A percentile compares a stretch with the other conserved stretches of the same genome.
Conservation (phyloP, 2,888 invertebrate species). For the Cataglyphis altisquamis region DNA sequence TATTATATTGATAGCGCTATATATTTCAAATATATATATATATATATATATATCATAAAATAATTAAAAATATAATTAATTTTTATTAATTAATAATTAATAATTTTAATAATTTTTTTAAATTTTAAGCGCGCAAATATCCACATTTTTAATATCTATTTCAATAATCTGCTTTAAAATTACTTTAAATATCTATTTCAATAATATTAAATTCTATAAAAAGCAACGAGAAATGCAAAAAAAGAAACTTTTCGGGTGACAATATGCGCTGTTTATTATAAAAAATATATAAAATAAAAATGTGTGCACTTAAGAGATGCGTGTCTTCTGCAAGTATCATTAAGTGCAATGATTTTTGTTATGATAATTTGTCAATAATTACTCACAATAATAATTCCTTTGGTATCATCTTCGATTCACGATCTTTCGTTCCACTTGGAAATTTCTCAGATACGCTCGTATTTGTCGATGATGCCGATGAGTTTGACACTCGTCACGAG, state of each 20-base stretch:
- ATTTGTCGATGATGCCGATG: conserved; percentile 43
- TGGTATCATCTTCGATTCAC: conserved; percentile 13
- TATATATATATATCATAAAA: too few relatives aligned
- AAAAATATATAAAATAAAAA: background rate
- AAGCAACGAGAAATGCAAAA: background rate
- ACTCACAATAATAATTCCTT: conserved; percentile 26
- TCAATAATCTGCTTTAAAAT: background rate
- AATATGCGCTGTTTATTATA: background rate
- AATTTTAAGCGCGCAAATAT: background rate
- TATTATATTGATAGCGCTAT: background rate
- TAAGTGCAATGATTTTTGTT: background rate
- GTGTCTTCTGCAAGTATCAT: background rate
- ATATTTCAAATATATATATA: background rate
- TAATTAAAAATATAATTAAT: background rate
- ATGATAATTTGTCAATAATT: background rate
- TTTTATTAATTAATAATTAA: background rate
- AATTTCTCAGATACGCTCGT: conserved; percentile 5
- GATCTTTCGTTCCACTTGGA: background rate
- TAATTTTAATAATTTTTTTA: background rate
- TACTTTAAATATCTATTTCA: background rate
- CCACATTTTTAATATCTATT: background rate
- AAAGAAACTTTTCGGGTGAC: background rate
- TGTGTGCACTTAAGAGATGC: background rate
- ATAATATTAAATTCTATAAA: background rate
- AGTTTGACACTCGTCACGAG: conserved; percentile 75